These are phyloP conservation scores for Drosophila lutescens DNA, from an alignment of 2,888 invertebrate genomes.

Conservation along the genomic window DNA sequence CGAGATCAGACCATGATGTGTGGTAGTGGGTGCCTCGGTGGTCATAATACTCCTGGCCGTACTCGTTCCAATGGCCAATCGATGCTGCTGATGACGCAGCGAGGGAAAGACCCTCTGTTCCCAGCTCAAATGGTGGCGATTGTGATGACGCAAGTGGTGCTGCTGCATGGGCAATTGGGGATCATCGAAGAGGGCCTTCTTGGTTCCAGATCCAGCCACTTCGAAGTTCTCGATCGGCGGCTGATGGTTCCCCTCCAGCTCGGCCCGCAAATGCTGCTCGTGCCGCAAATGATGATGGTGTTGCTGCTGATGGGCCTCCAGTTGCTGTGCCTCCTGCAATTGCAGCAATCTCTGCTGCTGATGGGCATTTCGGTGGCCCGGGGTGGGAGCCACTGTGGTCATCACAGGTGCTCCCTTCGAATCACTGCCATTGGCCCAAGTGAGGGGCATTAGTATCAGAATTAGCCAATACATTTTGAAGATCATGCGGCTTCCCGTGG, in stretches of 20 bases:
- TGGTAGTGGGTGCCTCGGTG: conserved; percentile 16
- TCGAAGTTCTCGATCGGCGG: conserved; percentile 25
- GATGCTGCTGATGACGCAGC: conserved; percentile 70
- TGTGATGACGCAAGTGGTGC: conserved; percentile 82
- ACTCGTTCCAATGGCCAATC: conserved; percentile 15
- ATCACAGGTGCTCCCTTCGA: conserved; percentile 35
- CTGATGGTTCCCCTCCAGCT: conserved; percentile 52
- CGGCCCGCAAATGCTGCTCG: conserved; percentile 67
- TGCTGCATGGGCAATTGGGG: conserved; percentile 52
- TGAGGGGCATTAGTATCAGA: conserved; percentile 49
- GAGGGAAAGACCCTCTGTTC: conserved; percentile 79
- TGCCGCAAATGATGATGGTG: conserved; percentile 72
- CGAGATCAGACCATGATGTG: conserved; percentile 14
- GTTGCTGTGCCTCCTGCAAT: conserved; percentile 35
- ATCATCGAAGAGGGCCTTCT: conserved; percentile 21
- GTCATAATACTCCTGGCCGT: conserved; percentile 15
- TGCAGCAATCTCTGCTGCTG: conserved; percentile 44
- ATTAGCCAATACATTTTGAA: conserved; percentile 43
- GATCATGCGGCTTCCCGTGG: conserved; percentile 5
- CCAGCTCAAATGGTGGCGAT: conserved; percentile 81
- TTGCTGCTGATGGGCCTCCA: conserved; percentile 40
- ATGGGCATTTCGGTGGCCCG: conserved; percentile 37
- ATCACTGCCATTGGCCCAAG: conserved; percentile 31
- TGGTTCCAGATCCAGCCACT: conserved; percentile 8
- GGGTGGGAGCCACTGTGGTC: conserved; percentile 15